These are phyloP conservation scores for Gonatopus flavifemur DNA, from an alignment of 1,140 invertebrate genomes.

Conservation along the genomic window DNA sequence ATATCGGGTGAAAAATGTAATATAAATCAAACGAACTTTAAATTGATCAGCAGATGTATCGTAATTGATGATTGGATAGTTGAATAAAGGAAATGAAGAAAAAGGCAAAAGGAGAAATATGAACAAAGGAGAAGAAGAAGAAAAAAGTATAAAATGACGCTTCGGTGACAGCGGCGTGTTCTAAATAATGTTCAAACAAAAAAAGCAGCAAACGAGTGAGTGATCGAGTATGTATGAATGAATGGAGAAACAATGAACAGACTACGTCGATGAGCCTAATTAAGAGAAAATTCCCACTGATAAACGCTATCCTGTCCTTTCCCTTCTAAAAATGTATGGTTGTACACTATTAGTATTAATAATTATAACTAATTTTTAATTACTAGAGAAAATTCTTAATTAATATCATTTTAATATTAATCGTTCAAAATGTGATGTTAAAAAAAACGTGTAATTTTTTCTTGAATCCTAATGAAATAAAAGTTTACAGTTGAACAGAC, in stretches of 20 bases:
- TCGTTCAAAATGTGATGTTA: conserved; percentile 57
- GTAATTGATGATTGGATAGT: conserved; percentile 43
- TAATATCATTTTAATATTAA: conserved; percentile 57
- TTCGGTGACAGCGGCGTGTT: too few relatives aligned
- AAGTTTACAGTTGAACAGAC: conserved; percentile 51
- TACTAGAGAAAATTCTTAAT: conserved; percentile 51
- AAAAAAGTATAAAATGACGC: not conserved
- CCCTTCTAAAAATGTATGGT: conserved; percentile 53
- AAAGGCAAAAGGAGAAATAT: conserved; percentile 9
- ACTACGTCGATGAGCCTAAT: conserved; percentile 17
- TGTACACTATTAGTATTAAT: conserved; percentile 60
- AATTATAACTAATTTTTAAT: conserved; percentile 57
- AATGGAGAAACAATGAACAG: conserved; percentile 10
- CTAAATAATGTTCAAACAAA: conserved; percentile 23
- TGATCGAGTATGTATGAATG: conserved; percentile 16
- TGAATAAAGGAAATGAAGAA: conserved; percentile 25
- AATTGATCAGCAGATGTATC: conserved; percentile 41
- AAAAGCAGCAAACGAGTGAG: conserved; percentile 19
- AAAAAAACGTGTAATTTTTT: conserved; percentile 51
- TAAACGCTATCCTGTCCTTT: conserved; percentile 39
- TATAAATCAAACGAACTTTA: conserved; percentile 48
- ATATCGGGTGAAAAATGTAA: conserved; percentile 50
- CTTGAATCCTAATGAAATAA: conserved; percentile 49
- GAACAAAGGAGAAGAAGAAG: too few relatives aligned
- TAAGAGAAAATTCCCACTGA: conserved; percentile 39